Conservation (phyloP, 2,113 vertebrate species). For the Xyliphius kryptos region DNA sequence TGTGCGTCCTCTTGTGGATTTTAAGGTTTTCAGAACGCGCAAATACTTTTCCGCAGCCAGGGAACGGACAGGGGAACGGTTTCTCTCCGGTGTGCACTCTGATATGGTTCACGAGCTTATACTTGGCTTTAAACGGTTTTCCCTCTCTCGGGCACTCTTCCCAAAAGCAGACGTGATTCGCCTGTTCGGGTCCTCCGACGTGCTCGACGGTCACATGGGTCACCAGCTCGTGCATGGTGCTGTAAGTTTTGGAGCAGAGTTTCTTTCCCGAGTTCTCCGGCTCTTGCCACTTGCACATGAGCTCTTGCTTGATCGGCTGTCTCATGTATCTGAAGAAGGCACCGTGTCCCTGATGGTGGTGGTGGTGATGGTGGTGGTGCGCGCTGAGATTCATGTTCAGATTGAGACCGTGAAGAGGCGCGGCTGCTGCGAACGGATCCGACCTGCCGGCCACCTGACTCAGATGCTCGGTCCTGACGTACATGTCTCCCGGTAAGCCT, state of each 20-base stretch:
- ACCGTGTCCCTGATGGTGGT: conserved; percentile 78
- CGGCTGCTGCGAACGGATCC: conserved; percentile 83
- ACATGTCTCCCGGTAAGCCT: conserved; percentile 98
- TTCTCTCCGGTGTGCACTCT: conserved; percentile 98
- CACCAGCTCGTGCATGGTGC: conserved; percentile 97
- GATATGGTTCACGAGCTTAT: conserved; percentile 99
- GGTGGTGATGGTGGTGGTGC: conserved; percentile 81
- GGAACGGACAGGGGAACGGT: conserved; percentile 96
- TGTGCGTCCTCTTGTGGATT: conserved; percentile 99
- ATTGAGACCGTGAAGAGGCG: conserved; percentile 84
- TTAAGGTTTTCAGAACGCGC: conserved; percentile 98
- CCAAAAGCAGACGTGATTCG: conserved; percentile 97
- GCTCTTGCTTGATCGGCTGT: conserved; percentile 96
- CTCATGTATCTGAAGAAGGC: conserved; percentile 98
- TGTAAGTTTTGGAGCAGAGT: conserved; percentile 95
- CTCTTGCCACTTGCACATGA: conserved; percentile 96
- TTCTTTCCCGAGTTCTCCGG: conserved; percentile 76
- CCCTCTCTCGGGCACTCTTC: conserved; percentile 97
- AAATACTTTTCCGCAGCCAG: conserved; percentile 98
- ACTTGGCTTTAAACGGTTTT: conserved; percentile 99
- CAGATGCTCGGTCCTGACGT: conserved; percentile 90
- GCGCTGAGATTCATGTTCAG: conserved; percentile 87
- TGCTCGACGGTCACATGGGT: conserved; percentile 98
- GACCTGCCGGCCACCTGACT: conserved; percentile 84
- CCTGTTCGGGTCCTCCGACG: conserved; percentile 96